Evolutionary conservation across 2,113 vertebrate species (phyloP), one percentile per base, ranked within the genome.

Genomic region (Saccopteryx leptura): DNA sequence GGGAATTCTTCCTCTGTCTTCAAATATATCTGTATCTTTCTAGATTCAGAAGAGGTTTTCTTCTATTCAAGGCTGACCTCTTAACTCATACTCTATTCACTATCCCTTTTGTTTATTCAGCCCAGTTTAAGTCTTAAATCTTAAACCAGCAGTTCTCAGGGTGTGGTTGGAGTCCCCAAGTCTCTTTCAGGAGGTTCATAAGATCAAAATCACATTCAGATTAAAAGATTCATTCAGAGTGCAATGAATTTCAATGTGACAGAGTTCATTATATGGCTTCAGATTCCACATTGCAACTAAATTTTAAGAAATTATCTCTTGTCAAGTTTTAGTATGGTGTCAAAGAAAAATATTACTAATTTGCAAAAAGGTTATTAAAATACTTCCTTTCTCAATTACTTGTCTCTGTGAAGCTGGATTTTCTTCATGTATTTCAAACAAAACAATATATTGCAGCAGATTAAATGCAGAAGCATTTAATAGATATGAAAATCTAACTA

Each of bases 31-130:
- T 76, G 9, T 83, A 83, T 83, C 28, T 85, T 48, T 80, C 60
- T 84, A 50, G 28, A 65, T 79, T 92, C 26, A 69, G n/a, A 96
- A 83, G 60, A 84, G 52, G 8, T 56, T 94, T 69, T 23, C 46
- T 79, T 83, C 33, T 31, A 0, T 82, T 76, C 24, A 58, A n/a
- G 9, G 8, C n/a, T 93, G 46, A 91, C 17, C 3, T 48, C 14
- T 76, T 75, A 24, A 58, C 52, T 21, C 63, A 6, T 88, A 26
- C 33, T 80, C 14, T 33, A 8, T 48, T 82, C 10, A 48, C 54
- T 78, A 9, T 82, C 17, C 33, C 6, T 58, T 91, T 87, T 76
- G 28, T 93, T n/a, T 90, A 23, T 33, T 33, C 74, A 86, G 15
- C 9, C 26, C 75, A 50, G n/a, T 3, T 68, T 89, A 48, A 78